Conservation (phyloP, 1,140 invertebrate genomes). For the Drusus annulatus region DNA sequence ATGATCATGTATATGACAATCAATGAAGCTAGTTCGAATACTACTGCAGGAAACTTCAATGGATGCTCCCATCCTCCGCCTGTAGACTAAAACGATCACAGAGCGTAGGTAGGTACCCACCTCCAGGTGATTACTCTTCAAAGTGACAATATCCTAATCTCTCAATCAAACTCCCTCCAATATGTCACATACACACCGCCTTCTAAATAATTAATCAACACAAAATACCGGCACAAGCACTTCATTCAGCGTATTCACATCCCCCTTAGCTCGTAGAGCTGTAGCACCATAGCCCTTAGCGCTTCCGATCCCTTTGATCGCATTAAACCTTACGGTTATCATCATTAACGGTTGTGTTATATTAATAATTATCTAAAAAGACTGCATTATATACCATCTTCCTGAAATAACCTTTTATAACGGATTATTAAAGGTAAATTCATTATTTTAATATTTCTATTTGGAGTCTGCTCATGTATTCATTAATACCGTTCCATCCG, state of each 20-base stretch:
- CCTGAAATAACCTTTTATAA: no score
- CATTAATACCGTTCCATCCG: no score
- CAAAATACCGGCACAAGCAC: slow-evolving; percentile 5
- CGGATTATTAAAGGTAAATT: no score
- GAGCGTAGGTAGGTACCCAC: background rate
- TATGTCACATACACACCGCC: slow-evolving; percentile 29
- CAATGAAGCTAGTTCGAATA: background rate
- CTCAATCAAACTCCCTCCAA: slow-evolving; percentile 28
- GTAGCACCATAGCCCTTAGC: no score
- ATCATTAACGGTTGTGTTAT: background rate
- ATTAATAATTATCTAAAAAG: no score
- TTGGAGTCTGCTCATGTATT: no score
- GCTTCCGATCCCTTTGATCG: no score
- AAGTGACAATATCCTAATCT: slow-evolving; percentile 41
- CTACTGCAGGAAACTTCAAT: background rate
- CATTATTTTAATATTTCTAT: no score
- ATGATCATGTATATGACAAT: slow-evolving; percentile 13
- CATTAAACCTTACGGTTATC: slow-evolving; percentile 4
- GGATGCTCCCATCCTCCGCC: background rate
- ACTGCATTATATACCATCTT: no score
- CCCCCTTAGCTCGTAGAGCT: no score
- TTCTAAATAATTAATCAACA: slow-evolving; percentile 38
- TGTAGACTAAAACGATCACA: background rate
- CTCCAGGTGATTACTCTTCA: slow-evolving; percentile 32
- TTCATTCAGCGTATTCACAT: no score